Percentiles rank a stretch among this genome's conserved stretches.
phyloP scores from a whole-genome alignment of 1,140 invertebrate species.

The Pseudobourletiella spinata region DNA sequence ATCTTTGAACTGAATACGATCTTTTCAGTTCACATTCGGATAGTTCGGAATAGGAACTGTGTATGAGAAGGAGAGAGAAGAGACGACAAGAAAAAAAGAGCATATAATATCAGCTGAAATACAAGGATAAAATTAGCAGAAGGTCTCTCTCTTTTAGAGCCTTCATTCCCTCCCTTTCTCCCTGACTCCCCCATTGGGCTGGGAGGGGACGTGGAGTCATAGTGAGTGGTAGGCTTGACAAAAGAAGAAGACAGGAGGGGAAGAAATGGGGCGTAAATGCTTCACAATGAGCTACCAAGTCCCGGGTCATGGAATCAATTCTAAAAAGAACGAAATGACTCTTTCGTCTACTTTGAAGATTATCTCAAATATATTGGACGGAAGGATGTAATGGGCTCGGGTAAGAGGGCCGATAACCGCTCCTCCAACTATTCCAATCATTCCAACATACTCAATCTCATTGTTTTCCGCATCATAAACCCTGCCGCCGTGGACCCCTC shows the following conservation, averaged over 20 bases:
- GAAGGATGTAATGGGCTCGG: conserved; percentile 9
- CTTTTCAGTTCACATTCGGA: no score
- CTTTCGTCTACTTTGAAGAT: conserved; percentile 26
- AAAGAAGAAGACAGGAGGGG: conserved; percentile 18
- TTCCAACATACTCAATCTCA: not conserved
- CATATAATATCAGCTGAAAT: not conserved
- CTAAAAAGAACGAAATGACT: conserved; percentile 18
- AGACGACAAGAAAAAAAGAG: conserved; percentile 1
- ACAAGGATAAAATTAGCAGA: not conserved
- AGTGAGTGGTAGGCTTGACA: conserved; percentile 4
- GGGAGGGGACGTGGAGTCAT: not conserved
- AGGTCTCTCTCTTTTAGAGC: no score
- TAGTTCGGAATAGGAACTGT: no score
- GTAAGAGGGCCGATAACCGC: conserved; percentile 14
- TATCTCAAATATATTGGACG: conserved; percentile 25
- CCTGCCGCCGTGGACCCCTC: not conserved
- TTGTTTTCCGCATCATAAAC: not conserved
- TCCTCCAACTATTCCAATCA: conserved; percentile 13
- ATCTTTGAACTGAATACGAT: no score
- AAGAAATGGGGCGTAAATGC: conserved; percentile 25
- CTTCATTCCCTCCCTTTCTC: no score
- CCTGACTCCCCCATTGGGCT: no score
- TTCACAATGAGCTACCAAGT: conserved; percentile 21
- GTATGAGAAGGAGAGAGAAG: conserved; percentile 9
- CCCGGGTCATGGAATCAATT: conserved; percentile 23